Base-by-base conservation (phyloP, 2,797 vertebrate species). In the Coreius guichenoti region DNA sequence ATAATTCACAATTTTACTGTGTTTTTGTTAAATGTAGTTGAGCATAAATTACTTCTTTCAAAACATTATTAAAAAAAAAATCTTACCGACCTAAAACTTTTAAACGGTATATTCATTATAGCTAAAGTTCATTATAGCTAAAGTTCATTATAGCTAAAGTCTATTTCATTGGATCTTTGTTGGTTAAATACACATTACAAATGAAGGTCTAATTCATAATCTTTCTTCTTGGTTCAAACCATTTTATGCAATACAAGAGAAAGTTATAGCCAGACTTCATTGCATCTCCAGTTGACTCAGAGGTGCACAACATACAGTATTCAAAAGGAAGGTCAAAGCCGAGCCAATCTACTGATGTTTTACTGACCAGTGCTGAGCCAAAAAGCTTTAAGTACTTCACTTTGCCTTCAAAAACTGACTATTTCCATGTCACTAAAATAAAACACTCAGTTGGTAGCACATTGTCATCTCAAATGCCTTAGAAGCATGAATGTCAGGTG, bases 401-500 rank as follows among this genome's bases (percentile, higher is more conserved):
- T 49, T 63, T 43, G 70, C 63, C 63, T 67, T 81, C 77, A 83
- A 72, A 58, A 26, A 54, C 31, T 45, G 43, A 45, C 11, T 54
- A 39, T 51, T 56, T 75, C 29, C 21, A 86, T 88, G 69, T 77
- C 43, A 26, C 39, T 72, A 54, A 56, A 68, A 68, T 86, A 77
- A 73, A 86, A 76, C 31, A 54, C 51, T 5, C 13, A 49, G 49
- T 51, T 63, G 23, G 69, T 67, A 80, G 79, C 76, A 54, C 33
- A 68, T 39, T 54, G 51, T 36, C 61, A 47, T 77, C 73, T 63
- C 67, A 74, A 76, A 73, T 61, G 31, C 31, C 81, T 80, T 77
- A 73, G 56, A 58, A 74, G 26, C 82, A 73, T 70, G 81, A 81
- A 83, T 74, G 75, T 65, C 39, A 65, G 43, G 39, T 85, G 76